Conservation (phyloP, 2,888 invertebrate genomes). For the Leucania comma region DNA sequence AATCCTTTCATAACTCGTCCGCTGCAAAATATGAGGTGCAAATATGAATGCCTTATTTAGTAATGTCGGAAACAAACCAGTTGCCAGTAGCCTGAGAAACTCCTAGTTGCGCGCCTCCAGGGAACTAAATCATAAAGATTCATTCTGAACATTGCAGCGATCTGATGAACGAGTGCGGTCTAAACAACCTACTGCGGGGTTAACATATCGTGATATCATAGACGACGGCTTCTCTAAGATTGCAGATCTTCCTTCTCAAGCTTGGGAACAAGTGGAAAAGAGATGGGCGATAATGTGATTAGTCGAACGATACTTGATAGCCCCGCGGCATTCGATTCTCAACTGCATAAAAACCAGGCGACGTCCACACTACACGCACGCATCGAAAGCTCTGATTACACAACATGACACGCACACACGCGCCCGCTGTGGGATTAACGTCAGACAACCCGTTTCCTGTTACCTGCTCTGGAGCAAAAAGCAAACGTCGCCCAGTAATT, state of each 20-base stretch:
- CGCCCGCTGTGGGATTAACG: constrained; percentile 82
- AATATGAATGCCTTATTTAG: constrained; percentile 87
- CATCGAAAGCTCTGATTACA: constrained; percentile 81
- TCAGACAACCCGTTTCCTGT: constrained; percentile 89
- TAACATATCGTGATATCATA: constrained; percentile 72
- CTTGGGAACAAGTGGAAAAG: constrained; percentile 70
- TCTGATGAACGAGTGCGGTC: constrained; percentile 80
- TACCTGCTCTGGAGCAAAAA: constrained; percentile 88
- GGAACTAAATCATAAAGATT: constrained; percentile 86
- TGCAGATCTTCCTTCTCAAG: constrained; percentile 73
- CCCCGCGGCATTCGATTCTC: constrained; percentile 74
- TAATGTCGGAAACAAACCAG: constrained; percentile 85
- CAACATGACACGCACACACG: constrained; percentile 78
- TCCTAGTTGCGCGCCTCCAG: constrained; percentile 74
- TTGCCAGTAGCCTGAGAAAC: constrained; percentile 87
- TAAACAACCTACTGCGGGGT: constrained; percentile 67
- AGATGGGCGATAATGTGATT: constrained; percentile 78
- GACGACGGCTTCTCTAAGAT: constrained; percentile 70
- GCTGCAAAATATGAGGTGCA: constrained; percentile 82
- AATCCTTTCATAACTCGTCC: constrained; percentile 69
- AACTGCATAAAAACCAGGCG: constrained; percentile 82
- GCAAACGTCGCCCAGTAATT: constrained; percentile 82
- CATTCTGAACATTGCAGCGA: constrained; percentile 81
- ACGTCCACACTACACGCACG: constrained; percentile 78
- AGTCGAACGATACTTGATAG: constrained; percentile 80